Evolutionary conservation across 2,113 vertebrate species (phyloP).

Genomic region (Gobio gobio): DNA sequence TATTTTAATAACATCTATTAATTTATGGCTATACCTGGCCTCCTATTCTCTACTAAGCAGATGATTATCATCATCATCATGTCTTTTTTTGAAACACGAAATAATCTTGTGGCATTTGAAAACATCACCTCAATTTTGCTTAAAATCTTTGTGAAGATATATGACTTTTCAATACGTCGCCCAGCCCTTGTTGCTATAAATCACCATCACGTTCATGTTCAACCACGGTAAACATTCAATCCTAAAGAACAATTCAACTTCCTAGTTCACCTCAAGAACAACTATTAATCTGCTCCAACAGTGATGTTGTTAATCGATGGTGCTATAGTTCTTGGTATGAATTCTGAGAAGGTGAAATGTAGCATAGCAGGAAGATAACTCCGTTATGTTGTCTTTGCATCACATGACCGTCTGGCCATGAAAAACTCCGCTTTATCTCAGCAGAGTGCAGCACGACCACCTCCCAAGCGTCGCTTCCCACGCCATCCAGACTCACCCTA

Average conservation of each 20-base stretch:
- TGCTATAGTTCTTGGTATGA: slow-evolving; percentile 2
- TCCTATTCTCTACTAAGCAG: too few relatives aligned
- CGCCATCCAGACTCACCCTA: slow-evolving; percentile 36
- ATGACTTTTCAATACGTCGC: background rate
- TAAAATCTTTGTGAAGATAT: background rate
- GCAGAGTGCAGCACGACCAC: slow-evolving; percentile 29
- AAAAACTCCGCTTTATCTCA: slow-evolving; percentile 26
- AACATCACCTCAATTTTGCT: background rate
- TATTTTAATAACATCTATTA: too few relatives aligned
- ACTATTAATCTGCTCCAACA: background rate
- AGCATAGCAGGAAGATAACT: slow-evolving; percentile 9
- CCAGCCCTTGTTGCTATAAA: background rate
- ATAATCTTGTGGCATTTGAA: background rate
- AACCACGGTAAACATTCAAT: background rate
- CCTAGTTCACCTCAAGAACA: background rate
- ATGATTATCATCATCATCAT: too few relatives aligned
- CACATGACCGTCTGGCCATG: slow-evolving; percentile 50
- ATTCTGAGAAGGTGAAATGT: slow-evolving; percentile 24
- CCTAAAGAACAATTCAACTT: background rate
- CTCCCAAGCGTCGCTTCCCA: slow-evolving; percentile 35
- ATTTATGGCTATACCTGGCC: too few relatives aligned
- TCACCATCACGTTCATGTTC: background rate
- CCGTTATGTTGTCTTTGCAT: background rate
- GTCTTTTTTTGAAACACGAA: background rate
- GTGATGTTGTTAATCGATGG: background rate